phyloP scores from a whole-genome alignment of 2,888 invertebrate genomes.

The Cancer borealis region DNA sequence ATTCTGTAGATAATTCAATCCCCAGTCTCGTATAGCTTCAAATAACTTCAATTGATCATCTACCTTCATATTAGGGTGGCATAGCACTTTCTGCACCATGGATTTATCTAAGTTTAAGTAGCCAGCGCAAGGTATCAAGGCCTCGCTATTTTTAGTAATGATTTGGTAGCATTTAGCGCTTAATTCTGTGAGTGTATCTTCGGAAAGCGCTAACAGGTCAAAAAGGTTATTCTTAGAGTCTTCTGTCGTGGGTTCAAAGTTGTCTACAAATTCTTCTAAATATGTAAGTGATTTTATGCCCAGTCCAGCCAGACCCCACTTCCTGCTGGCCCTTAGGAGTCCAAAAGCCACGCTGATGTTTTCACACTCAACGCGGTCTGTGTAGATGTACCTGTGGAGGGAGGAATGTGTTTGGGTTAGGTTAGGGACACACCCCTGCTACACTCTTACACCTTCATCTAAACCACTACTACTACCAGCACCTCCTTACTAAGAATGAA shows the following conservation, averaged over 20 bases:
- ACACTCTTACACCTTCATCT: neutral
- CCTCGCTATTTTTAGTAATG: conserved; percentile 67
- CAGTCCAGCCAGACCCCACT: conserved; percentile 73
- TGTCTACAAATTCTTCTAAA: conserved; percentile 73
- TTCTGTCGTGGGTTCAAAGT: conserved; percentile 69
- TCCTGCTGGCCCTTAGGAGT: conserved; percentile 73
- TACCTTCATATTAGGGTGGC: conserved; percentile 69
- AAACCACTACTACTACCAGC: too few species aligned
- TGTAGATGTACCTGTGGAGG: conserved; percentile 76
- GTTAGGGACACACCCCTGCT: neutral
- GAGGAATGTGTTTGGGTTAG: neutral
- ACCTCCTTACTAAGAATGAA: too few species aligned
- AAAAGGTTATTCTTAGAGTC: conserved; percentile 74
- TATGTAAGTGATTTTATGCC: conserved; percentile 71
- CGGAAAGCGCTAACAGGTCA: conserved; percentile 73
- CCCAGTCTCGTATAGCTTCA: conserved; percentile 77
- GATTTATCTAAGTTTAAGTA: conserved; percentile 71
- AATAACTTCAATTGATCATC: conserved; percentile 76
- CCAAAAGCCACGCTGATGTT: conserved; percentile 70
- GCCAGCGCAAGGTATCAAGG: conserved; percentile 71
- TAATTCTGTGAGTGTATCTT: conserved; percentile 59
- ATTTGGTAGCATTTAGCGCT: conserved; percentile 70
- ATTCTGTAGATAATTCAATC: conserved; percentile 68
- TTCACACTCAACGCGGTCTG: conserved; percentile 71
- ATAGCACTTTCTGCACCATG: conserved; percentile 69